These are phyloP conservation scores for Margaritifera margaritifera DNA, from an alignment of 2,888 invertebrate genomes.

Conservation along the genomic window DNA sequence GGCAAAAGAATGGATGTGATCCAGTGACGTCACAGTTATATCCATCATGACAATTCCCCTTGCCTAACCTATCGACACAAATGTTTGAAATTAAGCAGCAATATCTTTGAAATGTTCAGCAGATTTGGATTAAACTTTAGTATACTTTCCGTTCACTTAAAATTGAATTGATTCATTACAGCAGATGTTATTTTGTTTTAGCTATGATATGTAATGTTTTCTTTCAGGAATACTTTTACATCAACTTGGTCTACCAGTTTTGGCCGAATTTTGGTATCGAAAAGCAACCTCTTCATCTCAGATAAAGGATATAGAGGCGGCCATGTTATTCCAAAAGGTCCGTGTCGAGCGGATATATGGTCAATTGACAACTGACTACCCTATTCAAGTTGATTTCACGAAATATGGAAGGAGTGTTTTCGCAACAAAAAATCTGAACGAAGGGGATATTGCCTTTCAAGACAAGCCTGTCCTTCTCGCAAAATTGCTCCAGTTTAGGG, in stretches of 20 bases:
- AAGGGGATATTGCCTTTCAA: slow-evolving; percentile 86
- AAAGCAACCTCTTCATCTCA: slow-evolving; percentile 52
- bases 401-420: slow-evolving; percentile 85
- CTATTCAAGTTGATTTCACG: slow-evolving; percentile 57
- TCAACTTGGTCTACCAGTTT: slow-evolving; percentile 54
- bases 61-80: too few relatives aligned
- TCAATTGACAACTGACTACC: slow-evolving; percentile 52
- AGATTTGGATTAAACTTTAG: too few relatives aligned
- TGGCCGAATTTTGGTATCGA: slow-evolving; percentile 64
- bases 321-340: slow-evolving; percentile 59
- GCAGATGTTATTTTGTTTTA: too few relatives aligned
- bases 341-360: slow-evolving; percentile 59
- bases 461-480: slow-evolving; percentile 91
- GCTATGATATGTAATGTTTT: too few relatives aligned
- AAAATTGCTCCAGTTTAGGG: slow-evolving; percentile 85
- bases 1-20: too few relatives aligned
- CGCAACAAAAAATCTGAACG: slow-evolving; percentile 78
- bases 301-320: slow-evolving; percentile 52
- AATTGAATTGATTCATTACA: too few relatives aligned
- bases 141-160: too few relatives aligned
- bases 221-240: too few relatives aligned
- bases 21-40: too few relatives aligned
- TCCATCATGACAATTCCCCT: too few relatives aligned
- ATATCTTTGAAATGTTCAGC: too few relatives aligned
- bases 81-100: too few relatives aligned